phyloP scores from a whole-genome alignment of 2,888 invertebrate species.

The Philhelius pedissequus region DNA sequence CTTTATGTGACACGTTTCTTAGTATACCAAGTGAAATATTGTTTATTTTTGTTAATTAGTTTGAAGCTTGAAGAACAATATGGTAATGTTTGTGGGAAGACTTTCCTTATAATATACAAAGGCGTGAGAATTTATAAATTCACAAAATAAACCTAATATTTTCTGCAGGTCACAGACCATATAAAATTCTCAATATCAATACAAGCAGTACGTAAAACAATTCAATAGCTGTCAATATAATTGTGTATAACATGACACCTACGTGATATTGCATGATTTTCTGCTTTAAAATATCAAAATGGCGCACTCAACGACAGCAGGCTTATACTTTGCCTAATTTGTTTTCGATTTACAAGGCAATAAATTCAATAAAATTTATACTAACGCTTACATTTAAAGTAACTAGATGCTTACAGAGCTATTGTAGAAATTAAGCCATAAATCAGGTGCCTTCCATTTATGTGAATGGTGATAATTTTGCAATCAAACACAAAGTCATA shows the following conservation, averaged over 20 bases:
- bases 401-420: neutral
- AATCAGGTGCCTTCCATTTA: conserved; percentile 32
- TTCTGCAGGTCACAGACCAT: neutral
- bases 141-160: neutral
- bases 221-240: neutral
- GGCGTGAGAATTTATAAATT: conserved; percentile 31
- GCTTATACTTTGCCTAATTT: neutral
- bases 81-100: neutral
- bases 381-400: neutral
- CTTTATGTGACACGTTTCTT: conserved; percentile 44
- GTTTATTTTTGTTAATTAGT: conserved; percentile 35
- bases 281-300: neutral
- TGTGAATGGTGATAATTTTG: conserved; percentile 5
- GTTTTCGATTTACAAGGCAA: conserved; percentile 16
- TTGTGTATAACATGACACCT: neutral
- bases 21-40: conserved; percentile 12
- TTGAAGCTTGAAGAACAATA: neutral
- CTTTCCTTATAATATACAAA: neutral
- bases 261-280: neutral
- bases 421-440: neutral
- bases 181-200: neutral
- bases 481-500: conserved; percentile 15
- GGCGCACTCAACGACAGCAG: neutral
- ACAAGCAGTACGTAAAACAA: neutral
- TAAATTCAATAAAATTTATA: conserved; percentile 21